Conservation (phyloP, 2,888 invertebrate species). For the Cryptocheilus praepositus region DNA sequence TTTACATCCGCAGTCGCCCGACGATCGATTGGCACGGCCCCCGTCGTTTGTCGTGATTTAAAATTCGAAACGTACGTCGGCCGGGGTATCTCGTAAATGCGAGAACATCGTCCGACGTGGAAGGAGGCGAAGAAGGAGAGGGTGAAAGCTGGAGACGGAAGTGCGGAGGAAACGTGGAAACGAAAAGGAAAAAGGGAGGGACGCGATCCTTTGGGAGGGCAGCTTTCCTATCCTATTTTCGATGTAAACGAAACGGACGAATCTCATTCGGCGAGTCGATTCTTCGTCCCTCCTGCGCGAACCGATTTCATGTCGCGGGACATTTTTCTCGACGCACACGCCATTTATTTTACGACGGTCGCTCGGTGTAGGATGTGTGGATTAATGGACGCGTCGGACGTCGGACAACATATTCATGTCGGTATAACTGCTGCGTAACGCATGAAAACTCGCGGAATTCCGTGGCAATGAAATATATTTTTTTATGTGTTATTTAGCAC, state of each 20-base stretch:
- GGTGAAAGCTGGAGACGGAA: not conserved
- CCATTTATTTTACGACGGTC: constrained; percentile 28
- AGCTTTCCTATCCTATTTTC: constrained; percentile 34
- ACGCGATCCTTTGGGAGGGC: constrained; percentile 14
- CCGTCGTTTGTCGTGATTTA: constrained; percentile 32
- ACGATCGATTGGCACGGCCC: not conserved
- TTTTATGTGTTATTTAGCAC: too few relatives aligned
- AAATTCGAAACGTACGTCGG: constrained; percentile 20
- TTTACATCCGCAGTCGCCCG: not conserved
- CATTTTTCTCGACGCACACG: too few relatives aligned
- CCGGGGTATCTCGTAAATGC: not conserved
- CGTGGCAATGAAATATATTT: too few relatives aligned
- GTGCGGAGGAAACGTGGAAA: too few relatives aligned
- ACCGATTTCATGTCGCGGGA: too few relatives aligned
- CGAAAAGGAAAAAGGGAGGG: constrained; percentile 19
- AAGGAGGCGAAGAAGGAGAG: too few relatives aligned
- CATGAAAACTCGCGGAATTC: too few relatives aligned
- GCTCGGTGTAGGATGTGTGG: too few relatives aligned
- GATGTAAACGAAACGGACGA: constrained; percentile 40
- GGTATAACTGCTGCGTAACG: too few relatives aligned
- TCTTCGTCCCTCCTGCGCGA: not conserved
- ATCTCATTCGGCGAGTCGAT: constrained; percentile 32
- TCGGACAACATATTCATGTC: too few relatives aligned
- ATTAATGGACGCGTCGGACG: too few relatives aligned
- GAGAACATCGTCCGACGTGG: constrained; percentile 4